Evolutionary conservation across 2,888 invertebrate species (phyloP), one percentile per base, ranked within the genome.

Genomic region (Dolichopus griseipennis): DNA sequence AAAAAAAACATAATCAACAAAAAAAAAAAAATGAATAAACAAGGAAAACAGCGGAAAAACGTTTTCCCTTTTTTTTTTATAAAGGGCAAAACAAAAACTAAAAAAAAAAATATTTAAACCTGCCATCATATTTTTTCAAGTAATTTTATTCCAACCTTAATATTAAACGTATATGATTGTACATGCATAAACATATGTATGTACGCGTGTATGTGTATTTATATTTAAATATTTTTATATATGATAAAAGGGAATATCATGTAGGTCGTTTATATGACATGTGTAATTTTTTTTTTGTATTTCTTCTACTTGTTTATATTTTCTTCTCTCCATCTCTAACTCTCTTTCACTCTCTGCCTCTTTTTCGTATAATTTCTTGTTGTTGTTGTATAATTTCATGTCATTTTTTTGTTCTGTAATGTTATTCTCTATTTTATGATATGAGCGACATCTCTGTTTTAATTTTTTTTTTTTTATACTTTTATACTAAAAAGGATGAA

Each of bases 181-280:
- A 37, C 8, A 12, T 37, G 37, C 4, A 27, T 2, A 27, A 27
- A 27, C 5, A 27, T 5, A 27, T 27, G 27, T 27, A 27, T 27
- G 27, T 27, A 27, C 5, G 3, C 2, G 27, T 27, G 5, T 9
- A 41, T 41, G 41, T 41, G 9, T 9, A 6, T 41, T 12, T 9
- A 7, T 41, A 41, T 41, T 12, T n/a, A n/a, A n/a, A 41, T 41
- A 41, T 9, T 41, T 12, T 12, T 52, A 52, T 43, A 15, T 52
- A 52, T 52, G 52, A 18, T 52, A 52, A 12, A 15, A 6, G 18
- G 2, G 18, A 52, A 18, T 6, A 37, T 10, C 18, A 52, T 52
- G 52, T 52, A 52, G 52, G 52, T 52, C 52, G 52, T 52, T 52
- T n/a, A 52, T 52, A 15, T 52, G 18, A 52, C 52, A 52, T 52